Evolutionary conservation across 2,113 vertebrate species (phyloP).

Genomic region (Amphilophus citrinellus): DNA sequence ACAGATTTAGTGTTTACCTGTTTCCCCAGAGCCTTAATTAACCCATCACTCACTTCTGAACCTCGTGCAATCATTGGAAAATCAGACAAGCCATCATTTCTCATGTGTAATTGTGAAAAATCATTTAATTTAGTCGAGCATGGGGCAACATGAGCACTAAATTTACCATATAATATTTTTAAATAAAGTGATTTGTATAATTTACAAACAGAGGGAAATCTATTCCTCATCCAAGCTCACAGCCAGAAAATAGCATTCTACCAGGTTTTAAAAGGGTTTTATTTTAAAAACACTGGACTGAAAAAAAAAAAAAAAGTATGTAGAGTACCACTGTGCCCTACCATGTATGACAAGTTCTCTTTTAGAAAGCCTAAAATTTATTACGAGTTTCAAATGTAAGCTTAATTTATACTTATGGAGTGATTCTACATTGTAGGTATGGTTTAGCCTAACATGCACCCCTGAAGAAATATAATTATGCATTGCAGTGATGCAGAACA

Average conservation of each 20-base stretch:
- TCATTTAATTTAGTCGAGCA: slow-evolving; percentile 19
- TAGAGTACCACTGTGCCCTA: neutral
- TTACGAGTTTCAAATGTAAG: neutral
- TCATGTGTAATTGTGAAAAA: slow-evolving; percentile 31
- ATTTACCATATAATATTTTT: slow-evolving; percentile 26
- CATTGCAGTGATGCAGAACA: no score
- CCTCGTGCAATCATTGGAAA: slow-evolving; percentile 20
- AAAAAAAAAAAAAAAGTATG: no score
- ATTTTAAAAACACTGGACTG: no score
- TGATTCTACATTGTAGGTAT: no score
- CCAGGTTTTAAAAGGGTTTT: neutral
- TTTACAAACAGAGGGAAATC: slow-evolving; percentile 7
- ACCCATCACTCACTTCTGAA: slow-evolving; percentile 46
- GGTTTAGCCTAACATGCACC: no score
- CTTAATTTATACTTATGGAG: neutral
- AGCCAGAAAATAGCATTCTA: neutral
- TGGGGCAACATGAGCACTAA: slow-evolving; percentile 5
- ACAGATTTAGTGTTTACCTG: slow-evolving; percentile 49
- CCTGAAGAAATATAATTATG: no score
- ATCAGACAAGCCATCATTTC: slow-evolving; percentile 20
- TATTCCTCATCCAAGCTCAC: neutral
- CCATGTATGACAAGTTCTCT: neutral
- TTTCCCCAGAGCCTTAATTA: slow-evolving; percentile 51
- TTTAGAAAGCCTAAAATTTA: neutral
- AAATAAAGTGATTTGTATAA: slow-evolving; percentile 33